Base-by-base conservation (phyloP, 2,888 invertebrate genomes). In the Cephus nigrinus region DNA sequence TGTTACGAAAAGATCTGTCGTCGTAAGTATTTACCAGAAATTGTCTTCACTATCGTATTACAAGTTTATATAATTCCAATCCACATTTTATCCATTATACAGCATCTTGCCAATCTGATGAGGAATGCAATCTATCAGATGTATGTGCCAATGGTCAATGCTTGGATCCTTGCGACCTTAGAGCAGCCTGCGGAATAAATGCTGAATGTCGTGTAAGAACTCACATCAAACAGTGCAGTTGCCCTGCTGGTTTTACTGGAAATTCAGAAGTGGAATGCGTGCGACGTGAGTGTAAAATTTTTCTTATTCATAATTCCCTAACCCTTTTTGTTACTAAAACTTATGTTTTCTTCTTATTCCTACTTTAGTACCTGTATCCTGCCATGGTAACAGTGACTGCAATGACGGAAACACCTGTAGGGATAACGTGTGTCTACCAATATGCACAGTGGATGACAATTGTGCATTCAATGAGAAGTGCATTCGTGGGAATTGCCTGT, bases 381-480 rank as follows among this genome's bases (percentile, higher is more conserved):
- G 98, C 86, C 94, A 94, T 76, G 92, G 92, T 11, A 94, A 94
- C 79, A 92, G 93, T 23, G 96, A 97, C 86, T 98, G 98, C 89
- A 93, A 93, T 80, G 91, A 93, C n/a, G 95, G 94, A 40, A 94
- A 95, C 84, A 93, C 94, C 35, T 98, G 98, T 87, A 94, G 95
- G 80, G 95, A 97, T 87, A 96, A 96, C 75, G 95, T 97, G 92
- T 98, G 98, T 88, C 92, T 96, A 80, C 96, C 97, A 5, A 93
- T 93, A 73, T 98, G 98, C 88, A 92, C 92, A 68, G 92, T 92
- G 30, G 97, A 98, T 90, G 95, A 95, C 85, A 94, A 96, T 82
- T 98, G 98, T 90, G 98, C 97, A 4, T 93, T 96, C 80, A 98
- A 98, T 89, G 98, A 98, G 92, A 96, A 97, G 91, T 98, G 98